Evolutionary conservation across 1,140 invertebrate species (phyloP), one percentile per base, ranked within the genome.

Genomic region (Steinernema khuongi): DNA sequence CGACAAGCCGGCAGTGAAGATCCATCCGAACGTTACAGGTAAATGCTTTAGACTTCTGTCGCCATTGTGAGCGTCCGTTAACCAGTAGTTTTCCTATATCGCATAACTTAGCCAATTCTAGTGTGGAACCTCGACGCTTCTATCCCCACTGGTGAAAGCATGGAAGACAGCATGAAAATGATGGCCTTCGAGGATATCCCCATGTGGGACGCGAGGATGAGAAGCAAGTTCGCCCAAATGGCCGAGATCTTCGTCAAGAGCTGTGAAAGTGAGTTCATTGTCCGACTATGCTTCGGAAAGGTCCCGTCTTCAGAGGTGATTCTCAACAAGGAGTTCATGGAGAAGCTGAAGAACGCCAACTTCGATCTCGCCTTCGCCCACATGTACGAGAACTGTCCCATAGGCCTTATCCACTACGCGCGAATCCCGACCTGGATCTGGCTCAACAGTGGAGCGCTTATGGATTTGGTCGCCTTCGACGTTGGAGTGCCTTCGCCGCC

Each of bases 401-500:
- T 77, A 22, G 74, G 68, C 28, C 28, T 77, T 0, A 76, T 76
- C 31, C 74, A 76, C 41, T 30, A 26, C 60, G 67, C 70, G n/a
- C 71, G 77, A 30, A 77, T 77, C n/a, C 73, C 73, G 26, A 76
- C 75, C 11, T 77, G 74, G 74, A 77, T 77, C 17, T 77, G 75
- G 75, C 18, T 77, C 32, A 33, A 60, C 50, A 31, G 36, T 32
- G 75, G 74, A 1, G 18, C 67, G 1, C 31, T 77, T 11, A 33
- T 76, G 7, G 75, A 77, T 18, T 28, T 30, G 26, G 43, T 77
- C 14, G 75, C 75, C 0, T 18, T 30, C 18, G 19, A 43, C 36
- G 71, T 77, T 11, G 75, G 74, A 17, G 74, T 77, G 60, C 76
- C 75, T n/a, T n/a, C 31, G 1, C 75, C 75, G 19, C 68, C 75